Evolutionary conservation across 2,888 invertebrate species (phyloP), one percentile per base, ranked within the genome.

Genomic region (Acrocyrtus sp.): DNA sequence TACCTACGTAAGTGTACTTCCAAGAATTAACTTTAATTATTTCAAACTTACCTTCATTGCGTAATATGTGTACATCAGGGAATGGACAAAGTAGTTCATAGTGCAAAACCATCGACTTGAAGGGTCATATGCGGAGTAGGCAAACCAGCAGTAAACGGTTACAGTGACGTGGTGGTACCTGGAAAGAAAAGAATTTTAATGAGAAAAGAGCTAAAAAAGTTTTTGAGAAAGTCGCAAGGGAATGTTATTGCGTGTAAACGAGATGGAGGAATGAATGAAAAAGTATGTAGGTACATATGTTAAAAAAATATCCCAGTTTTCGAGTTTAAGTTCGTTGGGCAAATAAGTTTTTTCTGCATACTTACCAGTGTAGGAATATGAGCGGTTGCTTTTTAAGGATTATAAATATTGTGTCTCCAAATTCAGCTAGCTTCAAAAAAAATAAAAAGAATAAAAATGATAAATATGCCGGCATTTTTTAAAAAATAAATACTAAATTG

Each of bases 61-160:
- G 86, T 92, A 96, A 86, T 95, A 96, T 3, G 92, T 89, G 86
- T 95, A 96, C 96, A 96, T 96, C 80, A 94, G 88, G 74, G 91
- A 89, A 85, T 95, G 94, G 61, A 96, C 94, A 27, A 62, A 67
- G 43, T 77, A 72, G 53, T 77, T 77, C 74, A 77, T 74, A 4
- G 94, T 93, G 83, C 95, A 92, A 86, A 95, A 96, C 95, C 95
- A 95, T 79, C 96, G 89, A 27, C 69, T 69, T 17, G 69, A 69
- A 17, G 77, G 77, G 26, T 77, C 77, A 29, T 77, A 77, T 8
- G 94, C 94, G 58, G 93, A 91, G 86, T 94, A 94, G 10, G 93
- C 92, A 86, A 92, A 95, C 96, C 96, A 96, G 22, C 94, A 92
- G 86, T 96, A 96, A 62, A 96, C 89, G 75, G 96, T 88, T 61